Base-by-base conservation (phyloP, 2,797 vertebrate genomes). In the Gymnocypris eckloni region DNA sequence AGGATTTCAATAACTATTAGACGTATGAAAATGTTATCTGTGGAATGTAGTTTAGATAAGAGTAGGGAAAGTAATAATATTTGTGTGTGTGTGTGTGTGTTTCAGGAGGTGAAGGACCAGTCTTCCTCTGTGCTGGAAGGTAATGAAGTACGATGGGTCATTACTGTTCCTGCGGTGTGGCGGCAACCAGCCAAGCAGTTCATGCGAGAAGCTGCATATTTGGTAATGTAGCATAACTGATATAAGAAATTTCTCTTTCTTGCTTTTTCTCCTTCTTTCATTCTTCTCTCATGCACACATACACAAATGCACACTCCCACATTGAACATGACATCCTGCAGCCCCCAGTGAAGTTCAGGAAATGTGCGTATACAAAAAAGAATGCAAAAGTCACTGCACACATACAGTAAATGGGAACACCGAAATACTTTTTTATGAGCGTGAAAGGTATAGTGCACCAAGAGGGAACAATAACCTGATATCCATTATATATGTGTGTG, bases 141-240 rank as follows among this genome's bases (percentile, higher is more conserved):
- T 1, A 95, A 93, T 0, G 94, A 96, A 61, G 93, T 99, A 88
- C 93, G 98, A 90, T 99, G 98, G 98, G 98, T 99, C 39, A 94
- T 99, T 92, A 99, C 98, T 0, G 98, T 99, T n/a, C 98, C 98
- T 0, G 98, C 98, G 22, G 97, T 99, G 89, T 99, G 98, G 98
- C 97, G 96, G 91, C 98, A 98, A 89, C 98, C 98, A 0, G 98
- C 98, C 92, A 99, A 99, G 92, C 97, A 99, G 93, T 98, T 99
- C 93, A 99, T 99, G 98, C 92, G 98, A 89, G 98, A 99, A 86
- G 98, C 98, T 0, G 96, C 97, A 59, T 99, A 98, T 91, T 91
- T 97, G 97, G 98, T 97, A 91, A 90, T 93, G 45, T 28, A 78
- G 28, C 59, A 69, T 13, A 69, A 64, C 69, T 39, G 52, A 69